These are phyloP conservation scores for Archips xylosteana DNA, from an alignment of 2,888 invertebrate genomes.

Conservation along the genomic window DNA sequence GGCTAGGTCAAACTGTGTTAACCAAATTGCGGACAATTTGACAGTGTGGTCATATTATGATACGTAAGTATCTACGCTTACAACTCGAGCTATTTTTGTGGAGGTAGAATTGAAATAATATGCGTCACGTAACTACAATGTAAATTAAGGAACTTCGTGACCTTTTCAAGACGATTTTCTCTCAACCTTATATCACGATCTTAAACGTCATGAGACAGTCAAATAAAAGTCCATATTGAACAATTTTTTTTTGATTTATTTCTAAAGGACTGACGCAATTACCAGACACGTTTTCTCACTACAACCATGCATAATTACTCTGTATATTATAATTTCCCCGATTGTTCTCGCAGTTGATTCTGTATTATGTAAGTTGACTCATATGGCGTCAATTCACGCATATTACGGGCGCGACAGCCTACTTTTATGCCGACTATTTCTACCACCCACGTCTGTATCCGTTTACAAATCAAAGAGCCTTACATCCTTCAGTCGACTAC, in stretches of 20 bases:
- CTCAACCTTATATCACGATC: too few relatives aligned
- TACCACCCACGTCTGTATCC: constrained; percentile 6
- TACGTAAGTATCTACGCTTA: neutral
- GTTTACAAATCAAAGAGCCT: neutral
- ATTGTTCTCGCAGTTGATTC: constrained; percentile 28
- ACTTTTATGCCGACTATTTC: constrained; percentile 20
- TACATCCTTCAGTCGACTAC: neutral
- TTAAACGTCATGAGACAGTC: too few relatives aligned
- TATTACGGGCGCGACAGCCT: constrained; percentile 35
- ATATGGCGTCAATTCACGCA: constrained; percentile 18
- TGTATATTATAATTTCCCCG: constrained; percentile 16
- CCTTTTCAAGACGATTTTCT: neutral
- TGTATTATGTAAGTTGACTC: constrained; percentile 27
- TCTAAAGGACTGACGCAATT: neutral
- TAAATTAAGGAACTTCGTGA: neutral
- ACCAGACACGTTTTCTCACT: neutral
- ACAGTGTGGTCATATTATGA: neutral
- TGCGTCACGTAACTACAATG: neutral
- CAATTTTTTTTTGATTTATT: too few relatives aligned
- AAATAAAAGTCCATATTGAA: too few relatives aligned
- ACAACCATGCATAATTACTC: neutral
- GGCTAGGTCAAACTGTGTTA: constrained; percentile 14
- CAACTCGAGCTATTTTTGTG: too few relatives aligned
- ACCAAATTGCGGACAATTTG: constrained; percentile 17
- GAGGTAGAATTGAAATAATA: neutral